These are phyloP conservation scores for Cebidichthys violaceus DNA, from an alignment of 2,113 vertebrate genomes.

Conservation along the genomic window DNA sequence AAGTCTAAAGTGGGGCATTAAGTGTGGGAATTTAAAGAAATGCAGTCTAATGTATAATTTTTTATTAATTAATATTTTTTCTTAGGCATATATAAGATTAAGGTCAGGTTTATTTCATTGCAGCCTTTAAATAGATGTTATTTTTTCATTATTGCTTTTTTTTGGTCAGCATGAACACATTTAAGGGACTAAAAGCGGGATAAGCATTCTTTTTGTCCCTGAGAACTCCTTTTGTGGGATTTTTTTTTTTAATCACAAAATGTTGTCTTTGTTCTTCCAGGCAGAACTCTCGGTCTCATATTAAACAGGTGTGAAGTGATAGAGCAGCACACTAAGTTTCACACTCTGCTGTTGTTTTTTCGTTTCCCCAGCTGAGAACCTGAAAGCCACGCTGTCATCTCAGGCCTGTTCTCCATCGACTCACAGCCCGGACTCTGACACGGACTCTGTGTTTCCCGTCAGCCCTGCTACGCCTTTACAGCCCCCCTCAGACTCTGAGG, in stretches of 20 bases:
- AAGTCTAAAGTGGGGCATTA: no score
- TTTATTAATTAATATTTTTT: neutral
- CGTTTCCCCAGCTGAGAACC: conserved; percentile 70
- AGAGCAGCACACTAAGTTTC: neutral
- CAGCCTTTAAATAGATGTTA: no score
- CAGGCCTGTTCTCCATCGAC: conserved; percentile 28
- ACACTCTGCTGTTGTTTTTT: neutral
- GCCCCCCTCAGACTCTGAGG: conserved; percentile 14
- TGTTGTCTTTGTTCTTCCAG: no score
- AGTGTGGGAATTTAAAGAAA: no score
- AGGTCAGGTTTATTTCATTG: no score
- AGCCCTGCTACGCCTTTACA: conserved; percentile 19
- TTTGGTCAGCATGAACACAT: neutral
- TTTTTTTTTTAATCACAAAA: neutral
- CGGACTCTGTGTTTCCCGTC: conserved; percentile 50
- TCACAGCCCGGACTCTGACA: conserved; percentile 28
- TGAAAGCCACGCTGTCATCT: conserved; percentile 67
- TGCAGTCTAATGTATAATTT: neutral
- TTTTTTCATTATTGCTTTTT: neutral
- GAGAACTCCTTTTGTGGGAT: neutral
- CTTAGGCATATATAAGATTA: no score
- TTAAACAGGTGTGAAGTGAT: neutral
- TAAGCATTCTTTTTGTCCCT: neutral
- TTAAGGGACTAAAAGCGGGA: neutral
- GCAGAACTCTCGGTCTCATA: neutral